Percentiles rank a stretch among this genome's conserved stretches.
phyloP scores from a whole-genome alignment of 2,797 vertebrate genomes.

The Brotogeris chrysoptera region DNA sequence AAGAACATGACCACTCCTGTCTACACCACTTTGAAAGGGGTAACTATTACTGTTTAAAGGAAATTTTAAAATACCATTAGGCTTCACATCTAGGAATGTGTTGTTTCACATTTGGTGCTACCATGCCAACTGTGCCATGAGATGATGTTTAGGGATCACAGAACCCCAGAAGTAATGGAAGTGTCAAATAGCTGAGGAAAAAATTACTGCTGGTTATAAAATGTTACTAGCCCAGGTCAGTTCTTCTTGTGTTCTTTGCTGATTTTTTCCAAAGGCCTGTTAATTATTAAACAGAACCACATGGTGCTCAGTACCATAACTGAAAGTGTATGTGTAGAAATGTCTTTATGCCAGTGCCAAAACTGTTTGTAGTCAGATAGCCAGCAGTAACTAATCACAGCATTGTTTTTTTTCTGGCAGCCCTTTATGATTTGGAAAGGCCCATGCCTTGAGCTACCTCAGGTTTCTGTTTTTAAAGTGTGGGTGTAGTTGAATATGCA shows the following conservation, averaged over 20 bases:
- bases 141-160: background rate
- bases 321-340: constrained; percentile 33
- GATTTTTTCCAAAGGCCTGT: constrained; percentile 1
- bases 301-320: background rate
- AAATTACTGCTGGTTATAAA: constrained; percentile 1
- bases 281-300: constrained; percentile 40
- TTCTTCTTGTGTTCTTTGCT: constrained; percentile 1
- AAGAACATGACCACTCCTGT: constrained; percentile 91
- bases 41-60: constrained; percentile 68
- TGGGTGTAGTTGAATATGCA: background rate
- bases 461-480: constrained; percentile 17
- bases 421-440: constrained; percentile 23
- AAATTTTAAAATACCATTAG: background rate
- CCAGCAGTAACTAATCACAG: constrained; percentile 18
- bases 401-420: constrained; percentile 32
- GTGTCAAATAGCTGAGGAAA: background rate
- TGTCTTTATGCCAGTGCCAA: constrained; percentile 26
- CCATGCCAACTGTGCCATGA: background rate
- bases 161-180: constrained; percentile 23
- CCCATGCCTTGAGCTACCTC: background rate
- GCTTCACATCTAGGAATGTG: constrained; percentile 15
- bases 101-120: background rate
- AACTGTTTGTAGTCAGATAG: constrained; percentile 3
- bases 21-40: constrained; percentile 94
- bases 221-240: background rate